Conservation (phyloP, 2,797 vertebrate species). For the Oryzias sinensis region DNA sequence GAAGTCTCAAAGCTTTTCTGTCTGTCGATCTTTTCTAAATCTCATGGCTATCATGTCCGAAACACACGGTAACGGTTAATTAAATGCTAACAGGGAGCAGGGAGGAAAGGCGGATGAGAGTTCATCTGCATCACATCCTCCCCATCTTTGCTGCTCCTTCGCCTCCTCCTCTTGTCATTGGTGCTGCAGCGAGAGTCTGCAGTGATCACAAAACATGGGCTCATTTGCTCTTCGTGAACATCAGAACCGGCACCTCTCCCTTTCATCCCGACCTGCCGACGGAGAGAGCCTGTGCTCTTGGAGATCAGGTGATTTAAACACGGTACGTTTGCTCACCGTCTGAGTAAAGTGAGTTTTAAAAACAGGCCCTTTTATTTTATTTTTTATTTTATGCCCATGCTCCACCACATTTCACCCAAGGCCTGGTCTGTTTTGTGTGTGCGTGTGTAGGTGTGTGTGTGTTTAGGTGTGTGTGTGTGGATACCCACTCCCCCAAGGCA, state of each 20-base stretch:
- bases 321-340: constrained; percentile 67
- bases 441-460: constrained; percentile 23
- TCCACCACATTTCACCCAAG: constrained; percentile 58
- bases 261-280: constrained; percentile 63
- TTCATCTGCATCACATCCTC: constrained; percentile 65
- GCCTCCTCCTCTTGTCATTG: constrained; percentile 48
- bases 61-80: constrained; percentile 39
- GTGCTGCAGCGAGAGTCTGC: constrained; percentile 54
- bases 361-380: constrained; percentile 49
- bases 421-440: constrained; percentile 4
- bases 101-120: constrained; percentile 44
- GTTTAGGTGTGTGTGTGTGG: constrained; percentile 23
- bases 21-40: constrained; percentile 51
- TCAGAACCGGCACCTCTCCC: constrained; percentile 49
- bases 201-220: constrained; percentile 44
- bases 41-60: constrained; percentile 24
- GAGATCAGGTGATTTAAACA: constrained; percentile 72
- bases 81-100: constrained; percentile 41
- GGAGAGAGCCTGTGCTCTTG: constrained; percentile 60
- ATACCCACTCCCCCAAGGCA: constrained; percentile 60
- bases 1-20: constrained; percentile 70
- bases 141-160: constrained; percentile 40
- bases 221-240: constrained; percentile 66
- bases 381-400: constrained; percentile 30
- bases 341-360: constrained; percentile 67